phyloP scores from a whole-genome alignment of 2,113 vertebrate genomes.

The Nerophis lumbriciformis region DNA sequence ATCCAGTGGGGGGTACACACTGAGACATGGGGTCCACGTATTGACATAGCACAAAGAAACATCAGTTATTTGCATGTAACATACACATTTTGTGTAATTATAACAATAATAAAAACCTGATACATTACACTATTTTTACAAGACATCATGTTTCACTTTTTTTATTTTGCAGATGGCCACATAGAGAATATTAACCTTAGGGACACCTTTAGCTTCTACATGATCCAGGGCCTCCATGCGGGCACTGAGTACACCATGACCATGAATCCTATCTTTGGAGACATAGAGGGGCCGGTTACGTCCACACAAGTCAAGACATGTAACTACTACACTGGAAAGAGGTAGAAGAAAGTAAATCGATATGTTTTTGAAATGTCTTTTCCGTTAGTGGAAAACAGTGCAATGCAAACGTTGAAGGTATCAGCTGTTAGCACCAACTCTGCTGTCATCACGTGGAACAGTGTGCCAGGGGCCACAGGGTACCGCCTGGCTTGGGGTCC shows the following conservation, averaged over 20 bases:
- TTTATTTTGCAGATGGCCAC: constrained; percentile 69
- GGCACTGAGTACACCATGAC: constrained; percentile 77
- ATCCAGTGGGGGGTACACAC: too few species aligned
- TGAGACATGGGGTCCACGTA: too few species aligned
- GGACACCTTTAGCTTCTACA: constrained; percentile 77
- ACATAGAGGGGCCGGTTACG: constrained; percentile 76
- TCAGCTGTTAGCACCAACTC: constrained; percentile 73
- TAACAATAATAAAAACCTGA: too few species aligned
- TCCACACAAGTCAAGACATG: constrained; percentile 68
- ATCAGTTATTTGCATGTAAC: too few species aligned
- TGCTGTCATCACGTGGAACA: constrained; percentile 78
- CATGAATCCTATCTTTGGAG: constrained; percentile 84
- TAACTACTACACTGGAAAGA: constrained; percentile 42
- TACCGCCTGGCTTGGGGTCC: constrained; percentile 85
- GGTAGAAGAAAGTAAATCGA: too few species aligned
- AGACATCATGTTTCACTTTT: too few species aligned
- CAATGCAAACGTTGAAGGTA: constrained; percentile 76
- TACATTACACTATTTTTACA: too few species aligned
- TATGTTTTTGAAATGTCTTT: not conserved
- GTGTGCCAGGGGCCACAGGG: constrained; percentile 78
- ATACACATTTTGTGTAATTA: too few species aligned
- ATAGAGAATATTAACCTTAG: constrained; percentile 80
- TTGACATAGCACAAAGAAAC: too few species aligned
- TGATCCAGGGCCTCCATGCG: constrained; percentile 80
- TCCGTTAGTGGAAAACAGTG: constrained; percentile 80